Percentiles rank a stretch among this genome's conserved stretches.
phyloP scores from a whole-genome alignment of 2,888 invertebrate species.

The Chironomus riparius region DNA sequence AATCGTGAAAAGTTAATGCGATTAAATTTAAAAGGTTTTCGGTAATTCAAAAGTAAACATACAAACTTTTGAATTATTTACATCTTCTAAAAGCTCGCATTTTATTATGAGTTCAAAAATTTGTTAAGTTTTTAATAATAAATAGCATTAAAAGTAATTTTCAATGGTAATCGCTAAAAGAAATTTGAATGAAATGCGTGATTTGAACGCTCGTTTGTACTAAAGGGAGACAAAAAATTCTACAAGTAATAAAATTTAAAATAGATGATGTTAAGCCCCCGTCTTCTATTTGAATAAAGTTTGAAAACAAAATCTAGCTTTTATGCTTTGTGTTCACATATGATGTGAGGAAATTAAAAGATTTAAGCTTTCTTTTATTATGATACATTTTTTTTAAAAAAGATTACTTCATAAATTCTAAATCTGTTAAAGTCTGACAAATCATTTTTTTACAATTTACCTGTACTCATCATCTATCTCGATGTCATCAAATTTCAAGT shows the following conservation, averaged over 20 bases:
- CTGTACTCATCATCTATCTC: too few species aligned
- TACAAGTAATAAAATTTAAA: not conserved
- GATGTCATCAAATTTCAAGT: too few species aligned
- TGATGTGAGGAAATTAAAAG: too few species aligned
- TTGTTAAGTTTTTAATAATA: not conserved
- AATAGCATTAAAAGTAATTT: not conserved
- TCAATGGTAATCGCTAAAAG: not conserved
- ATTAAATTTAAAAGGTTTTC: not conserved
- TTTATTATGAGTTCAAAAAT: not conserved
- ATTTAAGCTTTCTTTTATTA: too few species aligned
- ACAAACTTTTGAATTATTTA: not conserved
- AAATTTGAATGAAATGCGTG: not conserved
- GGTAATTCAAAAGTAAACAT: not conserved
- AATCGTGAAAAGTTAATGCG: not conserved
- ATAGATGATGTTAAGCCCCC: slow-evolving; percentile 22
- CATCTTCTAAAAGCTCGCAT: not conserved
- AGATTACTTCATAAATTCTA: too few species aligned
- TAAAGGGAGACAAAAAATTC: not conserved
- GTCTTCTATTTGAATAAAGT: slow-evolving; percentile 7
- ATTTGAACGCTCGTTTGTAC: not conserved
- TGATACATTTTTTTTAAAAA: too few species aligned
- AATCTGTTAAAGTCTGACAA: too few species aligned
- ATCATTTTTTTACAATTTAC: too few species aligned
- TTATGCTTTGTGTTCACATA: too few species aligned
- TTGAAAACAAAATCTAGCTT: too few species aligned